Evolutionary conservation across 2,797 vertebrate species (phyloP).

Genomic region (Brachymystax lenok): DNA sequence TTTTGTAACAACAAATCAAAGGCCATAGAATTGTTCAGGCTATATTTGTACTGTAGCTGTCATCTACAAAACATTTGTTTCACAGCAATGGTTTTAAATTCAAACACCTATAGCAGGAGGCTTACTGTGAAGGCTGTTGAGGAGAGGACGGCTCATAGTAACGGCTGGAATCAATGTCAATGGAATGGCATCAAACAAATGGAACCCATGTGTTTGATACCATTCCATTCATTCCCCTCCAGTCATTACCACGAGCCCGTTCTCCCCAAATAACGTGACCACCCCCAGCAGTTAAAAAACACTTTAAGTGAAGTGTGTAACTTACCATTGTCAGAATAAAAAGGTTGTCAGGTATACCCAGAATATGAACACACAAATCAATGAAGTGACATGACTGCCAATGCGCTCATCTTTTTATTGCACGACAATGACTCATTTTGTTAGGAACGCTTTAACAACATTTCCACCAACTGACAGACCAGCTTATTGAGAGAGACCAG

Average conservation of each 20-base stretch:
- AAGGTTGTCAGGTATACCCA: not conserved
- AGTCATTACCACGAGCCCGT: no score
- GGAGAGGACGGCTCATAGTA: no score
- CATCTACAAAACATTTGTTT: not conserved
- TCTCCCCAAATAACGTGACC: no score
- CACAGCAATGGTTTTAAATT: not conserved
- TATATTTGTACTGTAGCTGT: not conserved
- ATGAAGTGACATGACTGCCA: constrained; percentile 69
- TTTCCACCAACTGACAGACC: constrained; percentile 78
- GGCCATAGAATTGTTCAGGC: not conserved
- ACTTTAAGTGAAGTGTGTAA: not conserved
- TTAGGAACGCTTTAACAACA: constrained; percentile 80
- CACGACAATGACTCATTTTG: constrained; percentile 81
- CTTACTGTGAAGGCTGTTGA: not conserved
- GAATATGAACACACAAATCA: not conserved
- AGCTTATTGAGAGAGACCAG: constrained; percentile 75
- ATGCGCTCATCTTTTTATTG: constrained; percentile 82
- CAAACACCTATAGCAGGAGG: not conserved
- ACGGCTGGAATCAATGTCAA: no score
- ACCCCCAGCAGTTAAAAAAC: no score
- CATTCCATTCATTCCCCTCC: no score
- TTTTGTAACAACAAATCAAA: constrained; percentile 3
- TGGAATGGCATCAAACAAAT: no score
- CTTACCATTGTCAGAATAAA: not conserved
- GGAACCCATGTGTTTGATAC: no score